A percentile compares a stretch with the other conserved stretches of the same genome.
phyloP scores from a whole-genome alignment of 2,113 vertebrate species.

The Agapornis roseicollis region DNA sequence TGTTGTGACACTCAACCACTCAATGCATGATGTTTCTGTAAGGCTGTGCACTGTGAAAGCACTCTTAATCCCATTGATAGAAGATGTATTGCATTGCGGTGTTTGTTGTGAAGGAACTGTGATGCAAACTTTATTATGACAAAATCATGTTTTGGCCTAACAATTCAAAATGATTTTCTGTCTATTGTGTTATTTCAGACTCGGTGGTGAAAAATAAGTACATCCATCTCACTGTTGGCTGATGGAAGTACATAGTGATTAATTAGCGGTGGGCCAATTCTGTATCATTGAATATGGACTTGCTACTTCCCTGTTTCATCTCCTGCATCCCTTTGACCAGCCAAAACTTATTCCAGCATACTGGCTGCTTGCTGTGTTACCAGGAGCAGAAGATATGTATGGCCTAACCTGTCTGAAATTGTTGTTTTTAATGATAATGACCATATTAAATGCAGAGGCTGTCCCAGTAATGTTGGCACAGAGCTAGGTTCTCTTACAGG shows the following conservation, averaged over 20 bases:
- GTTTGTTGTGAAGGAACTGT: accelerated
- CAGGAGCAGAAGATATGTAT: not conserved
- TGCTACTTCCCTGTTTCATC: not conserved
- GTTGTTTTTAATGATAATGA: not conserved
- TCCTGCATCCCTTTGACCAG: not conserved
- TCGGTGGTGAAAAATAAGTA: not conserved
- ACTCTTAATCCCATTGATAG: accelerated
- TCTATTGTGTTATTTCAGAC: not conserved
- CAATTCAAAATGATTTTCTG: not conserved
- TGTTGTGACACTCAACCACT: accelerated
- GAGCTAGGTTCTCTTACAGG: not conserved
- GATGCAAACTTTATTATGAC: accelerated
- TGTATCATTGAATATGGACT: not conserved
- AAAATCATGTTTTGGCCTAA: not conserved
- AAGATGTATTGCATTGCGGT: accelerated
- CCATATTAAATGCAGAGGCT: not conserved
- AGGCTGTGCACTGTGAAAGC: accelerated
- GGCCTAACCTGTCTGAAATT: not conserved
- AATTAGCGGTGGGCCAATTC: not conserved
- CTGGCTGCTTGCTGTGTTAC: not conserved
- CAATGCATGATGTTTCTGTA: accelerated
- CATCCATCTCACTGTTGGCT: not conserved
- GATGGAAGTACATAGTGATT: not conserved
- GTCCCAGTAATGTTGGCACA: not conserved
- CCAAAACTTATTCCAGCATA: not conserved